These are phyloP conservation scores for Oligia strigilis DNA, from an alignment of 2,888 invertebrate genomes.

Conservation along the genomic window DNA sequence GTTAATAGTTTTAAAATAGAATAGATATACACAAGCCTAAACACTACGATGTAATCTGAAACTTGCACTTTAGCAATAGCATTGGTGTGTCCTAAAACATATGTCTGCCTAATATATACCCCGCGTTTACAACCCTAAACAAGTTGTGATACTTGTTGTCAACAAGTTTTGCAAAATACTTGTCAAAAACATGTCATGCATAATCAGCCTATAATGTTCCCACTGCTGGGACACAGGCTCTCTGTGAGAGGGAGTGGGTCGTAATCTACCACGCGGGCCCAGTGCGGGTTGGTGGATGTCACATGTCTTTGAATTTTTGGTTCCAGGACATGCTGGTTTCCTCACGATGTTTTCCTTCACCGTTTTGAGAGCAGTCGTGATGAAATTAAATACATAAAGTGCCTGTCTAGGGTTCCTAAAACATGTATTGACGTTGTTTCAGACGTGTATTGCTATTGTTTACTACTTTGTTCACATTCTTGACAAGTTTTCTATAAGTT, in stretches of 20 bases:
- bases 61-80: slow-evolving; percentile 37
- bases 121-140: background rate
- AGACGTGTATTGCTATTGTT: background rate
- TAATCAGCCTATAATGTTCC: background rate
- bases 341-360: background rate
- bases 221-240: background rate
- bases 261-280: background rate
- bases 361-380: background rate
- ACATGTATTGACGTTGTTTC: background rate
- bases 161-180: background rate
- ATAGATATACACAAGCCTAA: slow-evolving; percentile 42
- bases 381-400: no score
- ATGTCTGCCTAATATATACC: background rate
- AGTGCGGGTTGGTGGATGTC: background rate
- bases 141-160: background rate
- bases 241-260: background rate
- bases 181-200: background rate
- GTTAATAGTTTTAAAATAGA: slow-evolving; percentile 29
- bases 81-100: slow-evolving; percentile 4
- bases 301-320: background rate
- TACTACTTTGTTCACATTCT: background rate
- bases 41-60: slow-evolving; percentile 7
- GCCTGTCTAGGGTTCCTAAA: background rate
- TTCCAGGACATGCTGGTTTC: background rate
- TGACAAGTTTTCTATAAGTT: background rate